Evolutionary conservation across 2,797 vertebrate genomes (phyloP), one percentile per base, ranked within the genome.

Genomic region (Sebastes minor): DNA sequence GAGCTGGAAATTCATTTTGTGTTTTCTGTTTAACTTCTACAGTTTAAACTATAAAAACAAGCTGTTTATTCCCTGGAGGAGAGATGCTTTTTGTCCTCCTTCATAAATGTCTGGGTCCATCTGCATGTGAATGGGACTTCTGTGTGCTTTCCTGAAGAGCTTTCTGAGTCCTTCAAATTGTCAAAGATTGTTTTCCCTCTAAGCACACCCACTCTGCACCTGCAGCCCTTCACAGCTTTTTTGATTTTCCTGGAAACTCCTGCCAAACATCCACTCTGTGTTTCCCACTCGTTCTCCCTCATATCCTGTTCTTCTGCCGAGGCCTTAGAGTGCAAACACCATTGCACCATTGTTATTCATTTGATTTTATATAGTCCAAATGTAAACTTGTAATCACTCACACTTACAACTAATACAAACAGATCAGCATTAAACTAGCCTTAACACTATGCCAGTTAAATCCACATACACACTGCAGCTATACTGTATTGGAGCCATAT

Each of bases 121-220:
- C 27, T 71, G 53, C 66, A 76, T 25, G 11, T 80, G 23, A 79
- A 74, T 63, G 14, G 3, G 4, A 46, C 16, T 4, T 32, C 14
- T 61, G 20, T 38, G 3, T 14, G 10, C 22, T 74, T 33, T 49
- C 8, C 71, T 73, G 27, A 76, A 74, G 49, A 49, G 23, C 30
- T 55, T 52, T 74, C 11, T 2, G 4, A 46, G 42, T 63, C n/a
- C 71, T 64, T 76, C 30, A 74, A 20, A 63, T 64, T 55, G 63
- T 67, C 46, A 22, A 5, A 60, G n/a, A 60, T 25, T 76, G 72
- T 80, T 80, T 78, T 55, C 12, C n/a, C 27, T 59, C 8, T 42
- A 16, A 74, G 49, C 33, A 30, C 80, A 56, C 66, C 78, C 85
- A 70, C 60, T 55, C 78, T 64, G 81, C 91, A 94, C 89, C 89